Conservation (phyloP, 2,888 invertebrate genomes). For the Drosophila bunnanda region DNA sequence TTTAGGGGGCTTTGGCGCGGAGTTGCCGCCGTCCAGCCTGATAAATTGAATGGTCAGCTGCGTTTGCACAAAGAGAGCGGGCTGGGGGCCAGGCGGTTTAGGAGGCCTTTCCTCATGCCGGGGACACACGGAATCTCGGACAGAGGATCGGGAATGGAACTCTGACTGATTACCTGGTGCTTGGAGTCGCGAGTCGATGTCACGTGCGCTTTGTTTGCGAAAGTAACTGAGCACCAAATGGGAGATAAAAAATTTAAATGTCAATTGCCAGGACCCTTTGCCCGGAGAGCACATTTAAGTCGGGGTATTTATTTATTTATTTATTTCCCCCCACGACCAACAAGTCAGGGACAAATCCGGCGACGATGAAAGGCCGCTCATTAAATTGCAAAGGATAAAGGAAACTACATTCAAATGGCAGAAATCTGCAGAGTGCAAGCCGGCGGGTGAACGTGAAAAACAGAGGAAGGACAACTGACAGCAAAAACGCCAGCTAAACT, state of each 20-base stretch:
- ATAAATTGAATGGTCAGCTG: slow-evolving; percentile 77
- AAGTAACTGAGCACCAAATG: slow-evolving; percentile 14
- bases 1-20: slow-evolving; percentile 18
- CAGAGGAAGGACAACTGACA: slow-evolving; percentile 10
- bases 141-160: slow-evolving; percentile 39
- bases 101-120: slow-evolving; percentile 38
- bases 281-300: slow-evolving; percentile 6
- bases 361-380: slow-evolving; percentile 58
- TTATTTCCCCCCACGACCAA: slow-evolving; percentile 33
- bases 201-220: slow-evolving; percentile 29
- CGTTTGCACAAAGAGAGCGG: slow-evolving; percentile 71
- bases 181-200: slow-evolving; percentile 1
- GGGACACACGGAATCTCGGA: slow-evolving; percentile 55
- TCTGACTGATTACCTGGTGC: slow-evolving; percentile 43
- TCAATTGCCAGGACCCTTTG: slow-evolving; percentile 12
- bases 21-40: slow-evolving; percentile 64
- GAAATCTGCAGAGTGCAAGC: slow-evolving; percentile 58
- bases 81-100: slow-evolving; percentile 15
- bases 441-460: slow-evolving; percentile 57
- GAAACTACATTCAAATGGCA: slow-evolving; percentile 54
- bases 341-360: slow-evolving; percentile 52
- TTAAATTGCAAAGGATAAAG: slow-evolving; percentile 58
- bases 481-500: slow-evolving; percentile 50
- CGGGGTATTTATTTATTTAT: slow-evolving; percentile 17
- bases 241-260: slow-evolving; percentile 30